These are phyloP conservation scores for Notocelia uddmanniana DNA, from an alignment of 2,888 invertebrate genomes.

Conservation along the genomic window DNA sequence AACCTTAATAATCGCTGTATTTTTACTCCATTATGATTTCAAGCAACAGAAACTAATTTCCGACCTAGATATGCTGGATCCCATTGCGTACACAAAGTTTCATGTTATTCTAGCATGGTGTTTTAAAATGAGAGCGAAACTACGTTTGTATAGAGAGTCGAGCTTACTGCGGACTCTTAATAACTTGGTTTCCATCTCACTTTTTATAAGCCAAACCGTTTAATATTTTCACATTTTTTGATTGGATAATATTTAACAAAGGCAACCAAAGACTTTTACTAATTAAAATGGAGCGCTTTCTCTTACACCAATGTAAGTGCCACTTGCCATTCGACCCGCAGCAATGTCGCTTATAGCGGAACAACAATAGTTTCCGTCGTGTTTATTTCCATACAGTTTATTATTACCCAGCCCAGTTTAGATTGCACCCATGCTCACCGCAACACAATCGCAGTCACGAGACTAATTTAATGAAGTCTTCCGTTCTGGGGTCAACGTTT, in stretches of 20 bases:
- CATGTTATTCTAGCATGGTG: too few species aligned
- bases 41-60: too few species aligned
- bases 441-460: slow-evolving; percentile 44
- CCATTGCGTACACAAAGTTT: too few species aligned
- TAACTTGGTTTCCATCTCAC: too few species aligned
- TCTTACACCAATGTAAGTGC: background rate
- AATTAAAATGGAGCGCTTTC: background rate
- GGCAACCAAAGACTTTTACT: background rate
- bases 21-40: too few species aligned
- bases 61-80: too few species aligned
- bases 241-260: slow-evolving; percentile 25
- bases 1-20: too few species aligned
- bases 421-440: slow-evolving; percentile 37
- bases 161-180: too few species aligned
- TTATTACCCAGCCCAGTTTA: slow-evolving; percentile 42
- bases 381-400: slow-evolving; percentile 38
- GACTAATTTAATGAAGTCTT: slow-evolving; percentile 44
- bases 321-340: background rate
- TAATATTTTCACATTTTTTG: too few species aligned
- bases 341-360: background rate
- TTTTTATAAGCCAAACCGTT: too few species aligned
- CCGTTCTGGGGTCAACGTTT: slow-evolving; percentile 41
- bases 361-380: slow-evolving; percentile 11
- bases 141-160: too few species aligned
- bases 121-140: too few species aligned